Evolutionary conservation across 2,113 vertebrate species (phyloP).

Genomic region (Dryoscopus gambensis): DNA sequence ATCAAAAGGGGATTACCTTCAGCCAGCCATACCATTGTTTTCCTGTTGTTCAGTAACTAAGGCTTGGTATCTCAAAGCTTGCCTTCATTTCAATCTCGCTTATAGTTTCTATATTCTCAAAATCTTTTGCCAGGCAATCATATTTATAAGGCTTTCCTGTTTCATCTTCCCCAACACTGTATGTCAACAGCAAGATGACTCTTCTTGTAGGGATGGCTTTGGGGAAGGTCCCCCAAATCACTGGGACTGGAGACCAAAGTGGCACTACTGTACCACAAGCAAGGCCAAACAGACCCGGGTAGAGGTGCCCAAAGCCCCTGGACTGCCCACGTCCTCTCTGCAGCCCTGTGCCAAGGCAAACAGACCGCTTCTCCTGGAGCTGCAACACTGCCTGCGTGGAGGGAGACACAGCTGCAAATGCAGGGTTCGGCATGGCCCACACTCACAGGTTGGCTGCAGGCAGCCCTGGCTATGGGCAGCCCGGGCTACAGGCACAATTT

Average conservation of each 20-base stretch:
- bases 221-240: background rate
- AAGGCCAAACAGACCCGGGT: background rate
- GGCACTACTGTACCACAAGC: background rate
- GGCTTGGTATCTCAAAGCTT: too few species aligned
- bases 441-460: background rate
- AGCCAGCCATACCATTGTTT: too few species aligned
- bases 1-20: too few species aligned
- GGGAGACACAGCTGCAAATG: background rate
- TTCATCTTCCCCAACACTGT: too few species aligned
- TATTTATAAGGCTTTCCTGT: too few species aligned
- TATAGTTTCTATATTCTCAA: too few species aligned
- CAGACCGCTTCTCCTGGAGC: background rate
- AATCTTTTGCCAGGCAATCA: too few species aligned
- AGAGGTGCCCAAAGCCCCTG: background rate
- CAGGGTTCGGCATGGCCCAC: background rate
- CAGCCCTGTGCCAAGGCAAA: background rate
- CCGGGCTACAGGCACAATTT: background rate
- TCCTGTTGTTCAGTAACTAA: too few species aligned
- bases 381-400: background rate
- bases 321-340: background rate
- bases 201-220: background rate
- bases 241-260: background rate
- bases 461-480: background rate
- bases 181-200: background rate
- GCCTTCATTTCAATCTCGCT: too few species aligned